Evolutionary conservation across 2,797 vertebrate genomes (phyloP).

Genomic region (Clarias laeviceps): DNA sequence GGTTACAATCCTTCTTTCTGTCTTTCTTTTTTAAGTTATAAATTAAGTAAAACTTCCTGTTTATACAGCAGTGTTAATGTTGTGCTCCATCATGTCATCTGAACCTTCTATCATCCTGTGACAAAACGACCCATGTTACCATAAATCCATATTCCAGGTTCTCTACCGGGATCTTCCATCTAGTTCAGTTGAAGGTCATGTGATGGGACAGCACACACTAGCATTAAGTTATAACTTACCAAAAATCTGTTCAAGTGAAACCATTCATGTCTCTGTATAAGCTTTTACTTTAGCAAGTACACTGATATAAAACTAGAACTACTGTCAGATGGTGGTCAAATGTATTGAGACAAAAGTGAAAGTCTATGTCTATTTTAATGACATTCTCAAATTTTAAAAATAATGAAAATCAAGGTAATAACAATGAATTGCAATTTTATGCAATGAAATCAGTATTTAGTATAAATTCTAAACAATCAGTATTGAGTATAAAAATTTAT

Average conservation of each 20-base stretch:
- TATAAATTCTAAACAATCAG: too few relatives aligned
- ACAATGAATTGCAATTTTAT: too few relatives aligned
- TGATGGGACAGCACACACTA: background rate
- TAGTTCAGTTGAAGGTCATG: background rate
- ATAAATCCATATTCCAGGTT: background rate
- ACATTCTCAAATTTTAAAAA: too few relatives aligned
- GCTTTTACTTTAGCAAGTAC: too few relatives aligned
- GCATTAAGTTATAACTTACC: background rate
- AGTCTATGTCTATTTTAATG: too few relatives aligned
- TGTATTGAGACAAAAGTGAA: too few relatives aligned
- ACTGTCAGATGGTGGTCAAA: background rate
- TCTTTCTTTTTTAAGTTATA: background rate
- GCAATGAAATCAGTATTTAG: too few relatives aligned
- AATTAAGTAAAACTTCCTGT: background rate
- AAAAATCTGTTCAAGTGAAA: background rate
- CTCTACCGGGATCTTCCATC: background rate
- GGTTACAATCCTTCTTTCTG: background rate
- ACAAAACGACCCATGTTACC: background rate
- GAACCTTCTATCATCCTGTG: background rate
- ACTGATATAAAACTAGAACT: background rate
- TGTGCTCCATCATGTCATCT: background rate
- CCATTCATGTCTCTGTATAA: background rate
- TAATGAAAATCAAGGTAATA: too few relatives aligned
- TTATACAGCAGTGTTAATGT: background rate
- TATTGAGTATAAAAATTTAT: too few relatives aligned